These are phyloP conservation scores for Chinchilla lanigera DNA, from an alignment of 2,113 vertebrate genomes.

Conservation along the genomic window DNA sequence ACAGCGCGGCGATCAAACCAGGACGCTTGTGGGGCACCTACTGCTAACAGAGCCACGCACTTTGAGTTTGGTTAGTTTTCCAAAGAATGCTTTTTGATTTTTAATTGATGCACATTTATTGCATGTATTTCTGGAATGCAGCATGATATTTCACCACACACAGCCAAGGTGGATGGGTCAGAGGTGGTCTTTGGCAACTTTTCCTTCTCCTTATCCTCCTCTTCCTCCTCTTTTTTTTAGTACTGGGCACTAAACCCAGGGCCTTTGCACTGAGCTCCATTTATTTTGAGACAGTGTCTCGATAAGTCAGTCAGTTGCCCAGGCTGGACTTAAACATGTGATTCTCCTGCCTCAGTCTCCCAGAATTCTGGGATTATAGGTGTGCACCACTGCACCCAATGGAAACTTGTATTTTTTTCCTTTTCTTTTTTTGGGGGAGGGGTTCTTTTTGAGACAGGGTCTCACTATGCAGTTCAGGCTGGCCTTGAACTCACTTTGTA, in stretches of 20 bases:
- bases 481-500: no score
- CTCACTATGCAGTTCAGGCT: no score
- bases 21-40: neutral
- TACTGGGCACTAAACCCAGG: neutral
- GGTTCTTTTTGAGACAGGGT: no score
- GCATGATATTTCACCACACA: neutral
- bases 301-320: neutral
- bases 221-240: neutral
- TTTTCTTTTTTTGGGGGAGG: no score
- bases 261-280: neutral
- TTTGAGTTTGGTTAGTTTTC: neutral
- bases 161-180: neutral
- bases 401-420: neutral
- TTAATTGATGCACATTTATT: neutral
- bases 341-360: neutral
- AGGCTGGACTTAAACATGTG: neutral
- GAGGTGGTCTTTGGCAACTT: neutral
- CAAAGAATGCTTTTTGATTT: neutral
- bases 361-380: neutral
- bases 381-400: neutral
- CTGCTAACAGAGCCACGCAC: fast-evolving
- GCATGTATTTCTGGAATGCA: neutral
- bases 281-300: neutral
- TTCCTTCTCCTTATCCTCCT: fast-evolving
- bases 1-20: fast-evolving